Evolutionary conservation across 1,140 invertebrate species (phyloP), one percentile per base, ranked within the genome.

Genomic region (Orussus abietinus): DNA sequence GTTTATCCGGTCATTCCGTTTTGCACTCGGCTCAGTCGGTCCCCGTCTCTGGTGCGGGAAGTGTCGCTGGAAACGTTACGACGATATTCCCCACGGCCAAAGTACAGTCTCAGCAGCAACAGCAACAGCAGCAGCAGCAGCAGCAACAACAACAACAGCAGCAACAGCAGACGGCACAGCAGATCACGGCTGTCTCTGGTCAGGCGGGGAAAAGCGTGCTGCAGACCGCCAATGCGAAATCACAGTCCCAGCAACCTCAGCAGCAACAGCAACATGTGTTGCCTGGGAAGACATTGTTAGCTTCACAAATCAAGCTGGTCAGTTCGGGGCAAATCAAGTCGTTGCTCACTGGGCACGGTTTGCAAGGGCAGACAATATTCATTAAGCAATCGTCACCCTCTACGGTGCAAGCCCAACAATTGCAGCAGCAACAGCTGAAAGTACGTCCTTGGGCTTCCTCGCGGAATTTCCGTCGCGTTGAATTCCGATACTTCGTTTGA

Each of bases 1-100:
- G 75, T 31, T 47, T 78, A n/a, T 72, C 73, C 3, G 72, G 73
- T 10, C 73, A 75, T 33, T 75, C 73, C 2, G 69, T 75, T 1
- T 40, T 73, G 2, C 72, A 75, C 17, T 69, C 72, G 4, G 59
- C 63, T 2, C 68, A 66, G 38, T 43, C 53, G 4, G 53, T 59
- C 0, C 48, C 63, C 2, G 50, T 49, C 4, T 37, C 26, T 28
- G 51, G 30, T 10, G 47, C 47, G 3, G 53, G 42, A 13, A 51
- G 47, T 13, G 34, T 51, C 5, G 45, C 48, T 1, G 40, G 56
- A 1, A 72, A 55, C 34, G 47, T 69, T 9, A 54, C 69, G 0
- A 69, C 69, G 1, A 66, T 73, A 54, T 63, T 70, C 25, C 52
- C 68, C 0, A 59, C 42, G 7, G 31, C 61, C 1, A 72, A 70